These are phyloP conservation scores for Agrotis exclamationis DNA, from an alignment of 2,888 invertebrate species.

Conservation along the genomic window DNA sequence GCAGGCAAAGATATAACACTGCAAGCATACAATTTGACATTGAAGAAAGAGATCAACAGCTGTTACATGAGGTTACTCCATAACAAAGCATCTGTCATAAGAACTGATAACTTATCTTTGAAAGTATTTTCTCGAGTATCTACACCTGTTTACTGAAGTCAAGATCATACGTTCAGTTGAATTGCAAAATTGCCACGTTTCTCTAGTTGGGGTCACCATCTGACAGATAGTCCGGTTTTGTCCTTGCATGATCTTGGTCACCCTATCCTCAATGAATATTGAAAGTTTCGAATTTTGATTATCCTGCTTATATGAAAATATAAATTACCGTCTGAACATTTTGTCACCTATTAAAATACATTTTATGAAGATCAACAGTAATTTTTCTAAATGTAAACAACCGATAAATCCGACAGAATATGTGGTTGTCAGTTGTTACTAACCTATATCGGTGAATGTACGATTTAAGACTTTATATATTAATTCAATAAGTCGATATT, in stretches of 20 bases:
- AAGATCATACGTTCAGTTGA: neutral
- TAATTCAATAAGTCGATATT: conserved; percentile 46
- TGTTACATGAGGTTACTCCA: conserved; percentile 29
- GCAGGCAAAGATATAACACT: conserved; percentile 37
- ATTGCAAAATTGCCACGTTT: neutral
- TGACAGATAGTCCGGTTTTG: neutral
- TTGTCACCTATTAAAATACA: conserved; percentile 32
- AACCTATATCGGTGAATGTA: conserved; percentile 29
- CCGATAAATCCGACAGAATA: conserved; percentile 45
- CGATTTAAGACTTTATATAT: conserved; percentile 47
- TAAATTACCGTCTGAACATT: conserved; percentile 37
- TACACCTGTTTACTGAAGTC: neutral
- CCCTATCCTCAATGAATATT: neutral
- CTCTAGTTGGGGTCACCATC: neutral
- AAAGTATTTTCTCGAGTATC: conserved; percentile 4
- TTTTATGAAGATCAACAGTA: conserved; percentile 32
- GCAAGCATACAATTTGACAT: conserved; percentile 44
- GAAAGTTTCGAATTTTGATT: neutral
- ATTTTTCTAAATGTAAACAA: conserved; percentile 57
- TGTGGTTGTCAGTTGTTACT: no score
- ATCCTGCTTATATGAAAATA: neutral
- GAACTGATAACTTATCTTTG: conserved; percentile 32
- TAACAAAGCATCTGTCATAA: conserved; percentile 28
- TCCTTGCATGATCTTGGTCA: neutral
- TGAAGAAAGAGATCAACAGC: conserved; percentile 41